Evolutionary conservation across 2,888 invertebrate genomes (phyloP).

Genomic region (Xanthia togata): DNA sequence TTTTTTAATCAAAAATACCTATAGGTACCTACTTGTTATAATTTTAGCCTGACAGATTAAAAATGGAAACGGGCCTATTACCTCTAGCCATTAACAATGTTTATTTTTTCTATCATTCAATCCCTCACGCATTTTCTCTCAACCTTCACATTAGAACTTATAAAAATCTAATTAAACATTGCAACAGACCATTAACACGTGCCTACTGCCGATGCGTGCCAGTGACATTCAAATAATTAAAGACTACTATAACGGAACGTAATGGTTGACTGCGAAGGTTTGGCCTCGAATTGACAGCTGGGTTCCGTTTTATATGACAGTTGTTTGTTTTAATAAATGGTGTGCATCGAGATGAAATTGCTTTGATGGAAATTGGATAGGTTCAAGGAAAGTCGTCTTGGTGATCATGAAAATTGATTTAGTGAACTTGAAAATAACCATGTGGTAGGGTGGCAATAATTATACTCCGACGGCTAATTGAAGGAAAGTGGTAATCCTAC

Average conservation of each 20-base stretch:
- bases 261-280: slow-evolving; percentile 41
- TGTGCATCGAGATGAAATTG: slow-evolving; percentile 3
- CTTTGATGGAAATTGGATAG: no score
- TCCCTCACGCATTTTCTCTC: slow-evolving; percentile 24
- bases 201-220: slow-evolving; percentile 56
- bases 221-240: slow-evolving; percentile 69
- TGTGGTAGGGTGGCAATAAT: background rate
- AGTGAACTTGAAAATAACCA: background rate
- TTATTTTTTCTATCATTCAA: background rate
- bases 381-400: no score
- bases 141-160: slow-evolving; percentile 40
- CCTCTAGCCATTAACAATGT: background rate
- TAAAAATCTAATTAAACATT: slow-evolving; percentile 55
- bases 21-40: no score
- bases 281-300: slow-evolving; percentile 50
- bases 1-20: no score
- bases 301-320: slow-evolving; percentile 39
- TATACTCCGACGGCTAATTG: background rate
- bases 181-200: slow-evolving; percentile 53
- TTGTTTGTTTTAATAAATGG: slow-evolving; percentile 15
- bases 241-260: slow-evolving; percentile 52
- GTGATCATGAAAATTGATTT: background rate
- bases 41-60: background rate
- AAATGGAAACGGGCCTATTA: no score
- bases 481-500: background rate